Evolutionary conservation across 2,888 invertebrate genomes (phyloP).

Genomic region (Pseudeuparius sepicola): DNA sequence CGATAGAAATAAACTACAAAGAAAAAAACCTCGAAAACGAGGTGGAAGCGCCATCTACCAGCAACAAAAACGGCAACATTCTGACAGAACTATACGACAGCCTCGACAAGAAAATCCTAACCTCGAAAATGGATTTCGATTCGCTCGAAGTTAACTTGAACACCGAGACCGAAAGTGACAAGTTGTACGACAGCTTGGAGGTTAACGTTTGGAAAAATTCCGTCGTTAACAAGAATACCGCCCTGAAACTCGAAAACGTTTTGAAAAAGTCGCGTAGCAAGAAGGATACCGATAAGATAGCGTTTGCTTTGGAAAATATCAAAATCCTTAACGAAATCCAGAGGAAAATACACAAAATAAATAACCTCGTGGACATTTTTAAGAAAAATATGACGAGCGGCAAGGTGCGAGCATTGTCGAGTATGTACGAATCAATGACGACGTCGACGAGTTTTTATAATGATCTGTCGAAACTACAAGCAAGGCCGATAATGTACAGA

Average conservation of each 20-base stretch:
- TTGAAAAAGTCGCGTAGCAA: constrained; percentile 36
- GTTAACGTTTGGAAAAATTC: constrained; percentile 30
- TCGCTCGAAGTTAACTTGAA: constrained; percentile 34
- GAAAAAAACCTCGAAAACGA: constrained; percentile 37
- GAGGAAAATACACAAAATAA: constrained; percentile 59
- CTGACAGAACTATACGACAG: constrained; percentile 35
- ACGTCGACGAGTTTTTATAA: constrained; percentile 42
- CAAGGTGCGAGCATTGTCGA: constrained; percentile 57
- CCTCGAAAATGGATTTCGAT: constrained; percentile 33
- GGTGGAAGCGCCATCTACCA: constrained; percentile 27
- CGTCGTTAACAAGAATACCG: constrained; percentile 25
- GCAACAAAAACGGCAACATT: constrained; percentile 24
- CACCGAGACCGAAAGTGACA: constrained; percentile 22
- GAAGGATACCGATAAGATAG: constrained; percentile 28
- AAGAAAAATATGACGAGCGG: constrained; percentile 55
- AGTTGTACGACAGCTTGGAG: constrained; percentile 34
- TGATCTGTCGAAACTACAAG: constrained; percentile 41
- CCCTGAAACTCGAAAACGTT: constrained; percentile 30
- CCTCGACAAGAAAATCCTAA: constrained; percentile 32
- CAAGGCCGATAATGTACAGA: constrained; percentile 45
- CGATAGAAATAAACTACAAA: constrained; percentile 37
- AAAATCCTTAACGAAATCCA: constrained; percentile 56
- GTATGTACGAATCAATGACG: constrained; percentile 61
- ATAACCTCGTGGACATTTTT: constrained; percentile 50
- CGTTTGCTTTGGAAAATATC: constrained; percentile 44